Percentiles rank a stretch among this genome's conserved stretches.
phyloP scores from a whole-genome alignment of 2,797 vertebrate species.

The Myotis vivesi region DNA sequence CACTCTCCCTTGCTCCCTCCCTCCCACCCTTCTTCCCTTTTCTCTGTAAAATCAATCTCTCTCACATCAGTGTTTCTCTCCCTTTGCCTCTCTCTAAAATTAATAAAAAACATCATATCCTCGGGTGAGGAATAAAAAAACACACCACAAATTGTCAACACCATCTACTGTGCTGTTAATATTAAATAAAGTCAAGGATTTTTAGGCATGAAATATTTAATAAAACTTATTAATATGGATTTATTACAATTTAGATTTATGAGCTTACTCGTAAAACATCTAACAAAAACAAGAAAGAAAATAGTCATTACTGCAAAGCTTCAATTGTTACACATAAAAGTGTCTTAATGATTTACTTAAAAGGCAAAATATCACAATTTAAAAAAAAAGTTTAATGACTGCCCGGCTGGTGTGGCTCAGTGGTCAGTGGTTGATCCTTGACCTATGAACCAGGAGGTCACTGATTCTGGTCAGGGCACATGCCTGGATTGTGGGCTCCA shows the following conservation, averaged over 20 bases:
- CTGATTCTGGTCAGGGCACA: too few relatives aligned
- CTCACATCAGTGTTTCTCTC: not conserved
- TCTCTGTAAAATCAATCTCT: not conserved
- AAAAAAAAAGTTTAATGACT: not conserved
- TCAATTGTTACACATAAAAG: not conserved
- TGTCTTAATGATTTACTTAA: slow-evolving; percentile 7
- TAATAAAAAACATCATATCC: not conserved
- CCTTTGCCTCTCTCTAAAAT: not conserved
- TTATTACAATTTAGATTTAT: not conserved
- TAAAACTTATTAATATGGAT: not conserved
- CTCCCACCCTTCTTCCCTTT: not conserved
- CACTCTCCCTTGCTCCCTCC: not conserved
- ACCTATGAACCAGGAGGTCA: too few relatives aligned
- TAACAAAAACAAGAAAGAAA: not conserved
- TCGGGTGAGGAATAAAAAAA: not conserved
- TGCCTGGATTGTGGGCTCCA: too few relatives aligned
- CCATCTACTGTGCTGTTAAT: not conserved
- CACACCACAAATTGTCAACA: not conserved
- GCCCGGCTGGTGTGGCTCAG: too few relatives aligned
- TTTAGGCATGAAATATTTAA: not conserved
- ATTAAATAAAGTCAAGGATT: not conserved
- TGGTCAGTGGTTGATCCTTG: too few relatives aligned
- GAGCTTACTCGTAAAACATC: not conserved
- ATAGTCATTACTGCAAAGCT: not conserved
- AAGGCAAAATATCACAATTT: not conserved